Evolutionary conservation across 1,140 invertebrate genomes (phyloP).

Genomic region (Piezodorus guildinii): DNA sequence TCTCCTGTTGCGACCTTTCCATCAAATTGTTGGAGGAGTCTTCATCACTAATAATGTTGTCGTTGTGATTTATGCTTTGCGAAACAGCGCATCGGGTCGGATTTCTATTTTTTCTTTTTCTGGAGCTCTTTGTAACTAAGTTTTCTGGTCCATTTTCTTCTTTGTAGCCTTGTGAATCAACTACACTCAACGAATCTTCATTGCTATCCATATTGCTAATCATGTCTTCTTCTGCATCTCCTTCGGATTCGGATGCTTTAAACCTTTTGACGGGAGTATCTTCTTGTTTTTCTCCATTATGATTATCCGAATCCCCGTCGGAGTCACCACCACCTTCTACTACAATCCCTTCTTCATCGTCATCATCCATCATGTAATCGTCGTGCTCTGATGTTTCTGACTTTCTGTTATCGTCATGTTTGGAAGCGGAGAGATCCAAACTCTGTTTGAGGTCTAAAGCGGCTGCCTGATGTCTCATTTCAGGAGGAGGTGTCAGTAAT

Average conservation of each 20-base stretch:
- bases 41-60: slow-evolving; percentile 49
- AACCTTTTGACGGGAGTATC: slow-evolving; percentile 53
- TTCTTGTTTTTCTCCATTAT: slow-evolving; percentile 31
- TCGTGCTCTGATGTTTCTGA: slow-evolving; percentile 24
- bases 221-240: slow-evolving; percentile 45
- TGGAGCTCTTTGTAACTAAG: slow-evolving; percentile 31
- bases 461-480: slow-evolving; percentile 47
- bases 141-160: slow-evolving; percentile 38
- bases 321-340: slow-evolving; percentile 49
- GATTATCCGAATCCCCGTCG: slow-evolving; percentile 44
- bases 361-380: slow-evolving; percentile 39
- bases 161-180: slow-evolving; percentile 41
- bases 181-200: slow-evolving; percentile 52
- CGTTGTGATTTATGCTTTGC: slow-evolving; percentile 33
- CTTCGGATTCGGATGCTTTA: slow-evolving; percentile 47
- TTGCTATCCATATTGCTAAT: slow-evolving; percentile 58
- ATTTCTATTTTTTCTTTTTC: slow-evolving; percentile 85
- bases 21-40: slow-evolving; percentile 53
- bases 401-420: slow-evolving; percentile 36
- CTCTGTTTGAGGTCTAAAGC: slow-evolving; percentile 56
- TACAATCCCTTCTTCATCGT: slow-evolving; percentile 48
- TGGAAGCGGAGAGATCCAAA: slow-evolving; percentile 41
- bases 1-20: slow-evolving; percentile 31
- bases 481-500: slow-evolving; percentile 56
- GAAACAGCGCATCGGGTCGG: slow-evolving; percentile 69